These are phyloP conservation scores for Wiebesia pumilae DNA, from an alignment of 1,140 invertebrate genomes.

Conservation along the genomic window DNA sequence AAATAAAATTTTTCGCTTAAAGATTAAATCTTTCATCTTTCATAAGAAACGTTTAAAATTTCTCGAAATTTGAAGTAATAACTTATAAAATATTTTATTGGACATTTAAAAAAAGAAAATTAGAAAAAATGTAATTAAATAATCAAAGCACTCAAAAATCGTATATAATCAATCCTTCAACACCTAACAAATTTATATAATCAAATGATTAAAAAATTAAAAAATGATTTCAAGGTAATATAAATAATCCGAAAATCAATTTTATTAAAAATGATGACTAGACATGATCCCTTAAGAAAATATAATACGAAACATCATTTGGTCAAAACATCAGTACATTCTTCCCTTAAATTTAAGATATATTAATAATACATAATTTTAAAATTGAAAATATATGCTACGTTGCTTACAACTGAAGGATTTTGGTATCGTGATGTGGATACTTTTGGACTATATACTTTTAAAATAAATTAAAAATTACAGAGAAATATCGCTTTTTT, in stretches of 20 bases:
- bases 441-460: constrained; percentile 44
- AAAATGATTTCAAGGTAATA: not conserved
- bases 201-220: not conserved
- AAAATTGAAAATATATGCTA: constrained; percentile 36
- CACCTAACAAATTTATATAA: no score
- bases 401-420: constrained; percentile 35
- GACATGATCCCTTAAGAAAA: constrained; percentile 8
- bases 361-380: constrained; percentile 50
- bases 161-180: no score
- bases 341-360: constrained; percentile 18
- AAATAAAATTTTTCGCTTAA: no score
- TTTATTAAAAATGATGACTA: not conserved
- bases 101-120: no score
- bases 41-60: no score
- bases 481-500: constrained; percentile 44
- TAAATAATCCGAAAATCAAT: not conserved
- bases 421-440: constrained; percentile 52
- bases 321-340: not conserved
- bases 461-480: constrained; percentile 47
- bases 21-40: no score
- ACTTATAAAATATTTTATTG: no score
- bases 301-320: not conserved
- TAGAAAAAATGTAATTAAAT: no score
- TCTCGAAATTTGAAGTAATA: no score
- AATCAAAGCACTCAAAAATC: no score